Base-by-base conservation (phyloP, 2,888 invertebrate genomes). In the Chalcis sispes region DNA sequence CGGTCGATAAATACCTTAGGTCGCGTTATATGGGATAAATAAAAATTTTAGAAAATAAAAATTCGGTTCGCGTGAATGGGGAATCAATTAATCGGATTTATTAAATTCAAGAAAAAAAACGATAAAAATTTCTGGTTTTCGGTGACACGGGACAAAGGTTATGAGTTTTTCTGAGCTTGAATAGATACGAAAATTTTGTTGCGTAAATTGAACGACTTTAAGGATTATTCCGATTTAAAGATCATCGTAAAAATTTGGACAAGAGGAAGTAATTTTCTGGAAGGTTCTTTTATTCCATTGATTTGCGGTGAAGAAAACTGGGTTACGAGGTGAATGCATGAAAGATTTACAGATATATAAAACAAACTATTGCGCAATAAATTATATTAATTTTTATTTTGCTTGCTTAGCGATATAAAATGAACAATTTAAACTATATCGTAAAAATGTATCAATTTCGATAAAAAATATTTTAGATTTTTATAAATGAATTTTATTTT, bases 41-140 rank as follows among this genome's bases (percentile, higher is more conserved):
- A 65, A 70, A 74, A 74, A 56, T 74, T 62, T 50, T 52, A 15
- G 59, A 40, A 59, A 73, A 61, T 42, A 27, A 25, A 62, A 56
- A 23, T 29, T 62, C 32, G 40, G 29, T 13, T 32, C 20, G 4
- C 7, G 32, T 5, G 36, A 15, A 15, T 36, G 23, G 46, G 20
- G 23, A 32, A 69, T 29, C 56, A 74, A 74, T 67, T 69, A 74
- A 74, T 74, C 62, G 67, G 69, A 67, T 74, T 69, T 61, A n/a
- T n/a, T n/a, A 5, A 42, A 59, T 36, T 27, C 46, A 56, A 36
- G 25, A 0, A 2, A 13, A 52, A n/a, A 18, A n/a, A 15, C 52
- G 54, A 74, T 74, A 62, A 66, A 74, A 59, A n/a, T 23, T 58
- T 54, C 15, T 40, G 40, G 4, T 36, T 36, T 58, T 18, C 1